Evolutionary conservation across 2,888 invertebrate genomes (phyloP).

Genomic region (Himalopsyche anomala): DNA sequence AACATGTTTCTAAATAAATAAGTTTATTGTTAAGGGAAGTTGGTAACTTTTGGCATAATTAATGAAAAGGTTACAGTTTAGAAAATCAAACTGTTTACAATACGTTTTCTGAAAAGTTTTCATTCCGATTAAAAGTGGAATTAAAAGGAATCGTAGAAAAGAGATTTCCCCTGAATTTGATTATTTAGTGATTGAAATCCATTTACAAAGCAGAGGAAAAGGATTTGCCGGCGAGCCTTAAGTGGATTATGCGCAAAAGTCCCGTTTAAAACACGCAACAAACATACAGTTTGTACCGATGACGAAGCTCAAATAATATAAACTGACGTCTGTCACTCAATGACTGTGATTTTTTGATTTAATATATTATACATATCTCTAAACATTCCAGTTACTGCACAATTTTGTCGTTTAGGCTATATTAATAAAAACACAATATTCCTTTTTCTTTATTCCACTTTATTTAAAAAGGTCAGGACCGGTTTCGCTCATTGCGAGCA

Average conservation of each 20-base stretch:
- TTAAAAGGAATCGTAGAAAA: neutral
- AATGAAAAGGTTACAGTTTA: no score
- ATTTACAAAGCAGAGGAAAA: constrained; percentile 14
- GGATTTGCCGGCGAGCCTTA: neutral
- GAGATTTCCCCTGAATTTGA: neutral
- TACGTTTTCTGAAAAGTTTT: neutral
- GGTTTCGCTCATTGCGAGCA: no score
- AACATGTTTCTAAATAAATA: no score
- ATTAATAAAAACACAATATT: no score
- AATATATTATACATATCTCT: no score
- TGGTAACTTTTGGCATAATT: no score
- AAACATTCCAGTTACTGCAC: no score
- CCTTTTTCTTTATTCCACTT: no score
- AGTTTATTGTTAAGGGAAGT: no score
- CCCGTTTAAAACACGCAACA: constrained; percentile 9
- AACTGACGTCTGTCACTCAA: neutral
- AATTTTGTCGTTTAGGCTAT: no score
- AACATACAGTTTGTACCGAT: neutral
- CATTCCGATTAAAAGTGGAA: neutral
- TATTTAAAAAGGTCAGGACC: no score
- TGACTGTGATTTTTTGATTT: no score
- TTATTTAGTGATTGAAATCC: constrained; percentile 2
- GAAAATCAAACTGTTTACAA: neutral
- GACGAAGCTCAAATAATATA: neutral
- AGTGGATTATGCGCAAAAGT: constrained; percentile 15